These are phyloP conservation scores for Geococcyx californianus DNA, from an alignment of 2,113 vertebrate genomes.

Conservation along the genomic window DNA sequence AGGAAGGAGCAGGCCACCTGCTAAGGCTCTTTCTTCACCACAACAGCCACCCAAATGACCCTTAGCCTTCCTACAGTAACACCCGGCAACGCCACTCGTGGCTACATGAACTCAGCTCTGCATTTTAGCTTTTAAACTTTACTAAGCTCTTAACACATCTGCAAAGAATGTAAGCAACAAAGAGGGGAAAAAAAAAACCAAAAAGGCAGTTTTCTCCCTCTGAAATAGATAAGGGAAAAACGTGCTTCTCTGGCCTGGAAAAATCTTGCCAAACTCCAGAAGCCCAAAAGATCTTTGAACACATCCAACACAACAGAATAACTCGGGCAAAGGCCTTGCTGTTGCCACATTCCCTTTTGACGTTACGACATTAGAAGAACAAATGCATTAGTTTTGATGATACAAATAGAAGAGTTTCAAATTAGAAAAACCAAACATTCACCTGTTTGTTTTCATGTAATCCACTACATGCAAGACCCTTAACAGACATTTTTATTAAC, in stretches of 20 bases:
- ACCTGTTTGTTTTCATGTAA: neutral
- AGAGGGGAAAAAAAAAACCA: too few relatives aligned
- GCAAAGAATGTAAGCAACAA: neutral
- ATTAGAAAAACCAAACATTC: neutral
- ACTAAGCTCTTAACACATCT: neutral
- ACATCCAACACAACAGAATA: neutral
- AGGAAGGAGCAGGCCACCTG: neutral
- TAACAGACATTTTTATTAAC: neutral
- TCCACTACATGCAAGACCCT: neutral
- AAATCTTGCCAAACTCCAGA: neutral
- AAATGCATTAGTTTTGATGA: neutral
- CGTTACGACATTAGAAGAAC: neutral
- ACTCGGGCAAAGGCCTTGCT: neutral
- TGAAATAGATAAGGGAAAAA: neutral
- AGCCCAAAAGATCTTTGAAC: neutral
- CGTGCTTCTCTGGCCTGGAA: neutral
- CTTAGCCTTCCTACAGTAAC: neutral
- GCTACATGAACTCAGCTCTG: neutral
- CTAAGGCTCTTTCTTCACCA: neutral
- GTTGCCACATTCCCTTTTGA: neutral
- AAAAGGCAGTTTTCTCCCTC: neutral
- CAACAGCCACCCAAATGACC: neutral
- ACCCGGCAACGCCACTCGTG: rapidly evolving
- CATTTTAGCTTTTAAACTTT: neutral
- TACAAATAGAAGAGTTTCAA: neutral